Conservation (phyloP, 2,797 vertebrate genomes). For the Enteromius argenteus region DNA sequence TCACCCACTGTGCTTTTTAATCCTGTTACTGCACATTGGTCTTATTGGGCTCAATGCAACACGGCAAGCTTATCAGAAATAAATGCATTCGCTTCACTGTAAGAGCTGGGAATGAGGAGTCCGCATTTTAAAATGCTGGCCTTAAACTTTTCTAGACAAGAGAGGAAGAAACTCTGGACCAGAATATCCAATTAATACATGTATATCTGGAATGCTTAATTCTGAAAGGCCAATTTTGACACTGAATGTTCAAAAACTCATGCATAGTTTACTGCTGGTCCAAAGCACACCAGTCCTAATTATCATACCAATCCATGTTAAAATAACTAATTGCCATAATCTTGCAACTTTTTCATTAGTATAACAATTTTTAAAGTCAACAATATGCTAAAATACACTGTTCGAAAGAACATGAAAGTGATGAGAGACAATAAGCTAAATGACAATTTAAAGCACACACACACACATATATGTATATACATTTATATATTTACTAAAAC, state of each 20-base stretch:
- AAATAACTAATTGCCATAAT: neutral
- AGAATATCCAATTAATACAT: constrained; percentile 8
- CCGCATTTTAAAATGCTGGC: constrained; percentile 73
- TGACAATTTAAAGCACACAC: neutral
- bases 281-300: neutral
- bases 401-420: neutral
- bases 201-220: neutral
- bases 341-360: too few relatives aligned
- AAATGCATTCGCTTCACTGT: constrained; percentile 74
- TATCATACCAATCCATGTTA: neutral
- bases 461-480: too few relatives aligned
- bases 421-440: neutral
- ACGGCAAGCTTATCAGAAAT: constrained; percentile 74
- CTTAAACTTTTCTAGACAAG: constrained; percentile 69
- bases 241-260: neutral
- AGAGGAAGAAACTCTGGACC: constrained; percentile 64
- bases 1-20: constrained; percentile 71
- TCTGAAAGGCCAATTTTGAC: neutral
- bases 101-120: constrained; percentile 71
- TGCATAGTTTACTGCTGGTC: neutral
- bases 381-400: neutral
- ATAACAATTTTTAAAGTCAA: neutral
- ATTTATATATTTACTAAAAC: neutral
- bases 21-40: constrained; percentile 69
- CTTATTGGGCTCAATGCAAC: constrained; percentile 69